A percentile compares a stretch with the other conserved stretches of the same genome.
phyloP scores from a whole-genome alignment of 1,140 invertebrate species.

The Hestina assimilis region DNA sequence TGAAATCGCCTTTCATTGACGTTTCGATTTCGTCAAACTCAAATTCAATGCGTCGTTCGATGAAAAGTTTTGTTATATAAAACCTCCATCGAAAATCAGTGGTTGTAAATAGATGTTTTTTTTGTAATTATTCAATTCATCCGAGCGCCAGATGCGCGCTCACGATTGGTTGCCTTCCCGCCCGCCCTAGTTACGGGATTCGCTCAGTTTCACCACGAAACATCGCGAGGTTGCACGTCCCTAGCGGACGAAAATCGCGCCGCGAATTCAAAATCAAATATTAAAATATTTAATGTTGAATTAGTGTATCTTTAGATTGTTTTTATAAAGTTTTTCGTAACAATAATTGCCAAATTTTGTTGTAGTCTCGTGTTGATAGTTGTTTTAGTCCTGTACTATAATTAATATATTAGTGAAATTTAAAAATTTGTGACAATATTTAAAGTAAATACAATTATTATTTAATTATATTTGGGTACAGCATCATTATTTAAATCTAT shows the following conservation, averaged over 20 bases:
- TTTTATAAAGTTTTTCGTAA: neutral
- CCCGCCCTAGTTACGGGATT: slow-evolving; percentile 27
- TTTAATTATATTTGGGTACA: too few relatives aligned
- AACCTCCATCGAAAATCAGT: neutral
- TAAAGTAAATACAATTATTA: too few relatives aligned
- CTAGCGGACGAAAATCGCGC: slow-evolving; percentile 4
- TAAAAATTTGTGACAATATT: too few relatives aligned
- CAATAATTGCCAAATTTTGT: slow-evolving; percentile 6
- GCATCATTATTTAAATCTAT: too few relatives aligned
- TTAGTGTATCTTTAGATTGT: too few relatives aligned
- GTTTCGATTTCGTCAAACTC: neutral
- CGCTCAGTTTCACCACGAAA: slow-evolving; percentile 27
- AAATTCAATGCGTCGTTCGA: neutral
- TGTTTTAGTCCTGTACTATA: neutral
- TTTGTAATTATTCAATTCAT: slow-evolving; percentile 17
- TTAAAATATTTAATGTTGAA: too few relatives aligned
- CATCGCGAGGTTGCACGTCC: slow-evolving; percentile 22
- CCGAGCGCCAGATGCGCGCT: slow-evolving; percentile 13
- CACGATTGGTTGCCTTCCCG: slow-evolving; percentile 16
- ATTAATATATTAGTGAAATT: neutral
- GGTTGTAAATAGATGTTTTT: slow-evolving; percentile 5
- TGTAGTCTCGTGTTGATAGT: slow-evolving; percentile 9
- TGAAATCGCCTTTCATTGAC: too few relatives aligned
- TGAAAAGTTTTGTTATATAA: neutral
- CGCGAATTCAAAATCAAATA: slow-evolving; percentile 21